Conservation (phyloP, 2,113 vertebrate genomes). For the Cyrtonyx montezumae region DNA sequence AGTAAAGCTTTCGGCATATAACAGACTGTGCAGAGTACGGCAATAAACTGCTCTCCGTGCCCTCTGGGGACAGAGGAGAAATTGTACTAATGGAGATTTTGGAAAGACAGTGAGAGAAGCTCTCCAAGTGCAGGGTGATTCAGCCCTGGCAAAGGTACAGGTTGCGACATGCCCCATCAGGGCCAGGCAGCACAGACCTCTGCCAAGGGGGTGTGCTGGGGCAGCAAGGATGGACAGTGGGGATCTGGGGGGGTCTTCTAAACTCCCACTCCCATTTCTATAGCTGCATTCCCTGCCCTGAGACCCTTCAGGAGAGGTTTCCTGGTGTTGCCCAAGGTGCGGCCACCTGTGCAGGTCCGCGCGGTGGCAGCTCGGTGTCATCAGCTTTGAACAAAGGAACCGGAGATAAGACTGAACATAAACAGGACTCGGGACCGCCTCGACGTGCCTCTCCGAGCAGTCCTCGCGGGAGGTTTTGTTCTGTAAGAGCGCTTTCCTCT, state of each 20-base stretch:
- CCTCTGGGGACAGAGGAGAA: not conserved
- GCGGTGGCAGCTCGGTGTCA: not conserved
- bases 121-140: not conserved
- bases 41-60: not conserved
- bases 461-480: not conserved
- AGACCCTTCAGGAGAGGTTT: not conserved
- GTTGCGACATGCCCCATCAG: not conserved
- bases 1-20: not conserved
- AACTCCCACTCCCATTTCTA: not conserved
- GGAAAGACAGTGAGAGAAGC: not conserved
- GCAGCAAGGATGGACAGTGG: not conserved
- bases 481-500: not conserved
- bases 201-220: not conserved
- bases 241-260: not conserved
- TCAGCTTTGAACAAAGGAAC: not conserved
- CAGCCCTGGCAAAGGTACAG: not conserved
- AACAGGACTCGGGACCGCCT: not conserved
- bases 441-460: not conserved
- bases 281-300: not conserved
- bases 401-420: not conserved
- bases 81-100: not conserved
- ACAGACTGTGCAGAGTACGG: not conserved
- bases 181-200: not conserved
- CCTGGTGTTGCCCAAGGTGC: not conserved
- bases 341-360: rapidly evolving